These are phyloP conservation scores for Limanda limanda DNA, from an alignment of 2,113 vertebrate species.

Conservation along the genomic window DNA sequence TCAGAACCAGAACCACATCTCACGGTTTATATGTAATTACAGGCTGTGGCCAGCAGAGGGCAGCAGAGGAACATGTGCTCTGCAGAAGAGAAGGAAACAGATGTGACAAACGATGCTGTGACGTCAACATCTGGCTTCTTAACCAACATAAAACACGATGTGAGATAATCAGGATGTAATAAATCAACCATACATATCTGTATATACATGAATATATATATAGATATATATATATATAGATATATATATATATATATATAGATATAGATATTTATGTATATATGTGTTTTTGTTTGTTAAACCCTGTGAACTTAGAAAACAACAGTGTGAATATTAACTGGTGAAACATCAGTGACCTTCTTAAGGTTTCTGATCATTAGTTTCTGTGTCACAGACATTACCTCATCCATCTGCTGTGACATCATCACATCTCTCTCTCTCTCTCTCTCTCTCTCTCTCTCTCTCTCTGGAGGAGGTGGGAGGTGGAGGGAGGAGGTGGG, in stretches of 20 bases:
- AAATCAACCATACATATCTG: no score
- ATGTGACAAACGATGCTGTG: neutral
- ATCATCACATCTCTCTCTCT: slow-evolving; percentile 12
- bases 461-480: neutral
- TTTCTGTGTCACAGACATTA: slow-evolving; percentile 49
- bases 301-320: no score
- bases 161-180: no score
- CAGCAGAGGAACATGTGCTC: slow-evolving; percentile 14
- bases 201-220: no score
- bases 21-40: neutral
- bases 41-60: slow-evolving; percentile 36
- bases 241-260: no score
- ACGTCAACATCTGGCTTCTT: neutral
- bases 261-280: no score
- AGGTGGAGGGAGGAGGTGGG: no score
- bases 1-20: neutral
- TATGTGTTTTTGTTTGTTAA: no score
- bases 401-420: slow-evolving; percentile 51
- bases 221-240: no score
- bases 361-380: neutral
- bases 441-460: neutral
- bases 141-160: neutral
- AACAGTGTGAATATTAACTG: no score
- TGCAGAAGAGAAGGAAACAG: slow-evolving; percentile 40
- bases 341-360: no score